Base-by-base conservation (phyloP, 1,140 invertebrate species). In the Aphelinus certus region DNA sequence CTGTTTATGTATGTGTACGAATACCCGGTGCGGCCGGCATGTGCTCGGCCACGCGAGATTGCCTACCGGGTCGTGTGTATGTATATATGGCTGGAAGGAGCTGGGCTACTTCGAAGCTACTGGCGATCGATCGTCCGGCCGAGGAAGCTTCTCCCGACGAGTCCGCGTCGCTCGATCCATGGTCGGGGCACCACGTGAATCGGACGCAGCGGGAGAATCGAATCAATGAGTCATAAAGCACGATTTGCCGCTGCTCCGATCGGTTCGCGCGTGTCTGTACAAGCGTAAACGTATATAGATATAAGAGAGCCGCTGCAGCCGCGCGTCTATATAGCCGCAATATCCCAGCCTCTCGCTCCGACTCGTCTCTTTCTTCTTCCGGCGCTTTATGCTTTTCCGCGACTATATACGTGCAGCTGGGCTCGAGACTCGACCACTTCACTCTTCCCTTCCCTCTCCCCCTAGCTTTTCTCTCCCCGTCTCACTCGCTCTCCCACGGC, bases 161-260 rank as follows among this genome's bases (percentile, higher is more conserved):
- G 71, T 71, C 57, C 56, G 63, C 45, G 67, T 3, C 10, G 63
- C 67, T 49, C 48, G 45, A 51, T 74, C 62, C 56, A 56, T 66
- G 75, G 76, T 67, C 68, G 49, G 60, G 26, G 71, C 26, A 56
- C 46, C 56, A 79, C 71, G 67, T 55, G 75, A 73, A 60, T 76
- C 66, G 65, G 76, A 70, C 26, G 26, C 26, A 65, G 61, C 65
- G 65, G 42, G 53, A 26, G 58, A 71, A 71, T 71, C 68, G 68
- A 71, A 62, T 10, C 7, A 71, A 46, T 62, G 46, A 51, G 3
- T 57, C 26, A 6, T 47, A 55, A 61, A 47, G 70, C 43, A 72
- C 62, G 62, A 66, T 60, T 73, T 73, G 49, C 65, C 63, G 62
- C 63, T 65, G 49, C 53, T 58, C 62, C 55, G n/a, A 65, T 71